phyloP scores from a whole-genome alignment of 2,113 vertebrate genomes.

The Brevimyrus niger region DNA sequence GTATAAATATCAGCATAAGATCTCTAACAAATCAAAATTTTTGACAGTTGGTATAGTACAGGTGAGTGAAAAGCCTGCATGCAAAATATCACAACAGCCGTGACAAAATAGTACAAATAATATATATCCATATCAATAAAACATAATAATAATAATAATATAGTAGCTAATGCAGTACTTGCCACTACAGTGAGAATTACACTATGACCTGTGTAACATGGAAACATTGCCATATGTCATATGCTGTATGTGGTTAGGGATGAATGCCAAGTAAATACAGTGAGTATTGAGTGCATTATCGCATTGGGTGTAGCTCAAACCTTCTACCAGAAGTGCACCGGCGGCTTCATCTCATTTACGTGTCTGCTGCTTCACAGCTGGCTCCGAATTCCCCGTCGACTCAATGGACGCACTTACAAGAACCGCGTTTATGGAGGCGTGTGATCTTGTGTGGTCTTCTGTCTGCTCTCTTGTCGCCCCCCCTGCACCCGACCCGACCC shows the following conservation, averaged over 20 bases:
- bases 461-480: background rate
- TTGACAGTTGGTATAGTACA: background rate
- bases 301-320: background rate
- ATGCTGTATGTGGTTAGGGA: background rate
- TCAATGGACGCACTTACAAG: background rate
- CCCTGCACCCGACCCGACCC: no score
- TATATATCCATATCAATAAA: background rate
- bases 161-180: background rate
- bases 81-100: background rate
- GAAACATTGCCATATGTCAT: background rate
- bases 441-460: background rate
- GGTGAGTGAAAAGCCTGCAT: background rate
- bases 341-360: background rate
- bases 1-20: background rate
- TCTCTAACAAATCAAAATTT: background rate
- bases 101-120: background rate
- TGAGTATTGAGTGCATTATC: background rate
- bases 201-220: background rate
- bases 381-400: background rate
- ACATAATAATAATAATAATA: background rate
- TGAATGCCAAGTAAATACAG: background rate
- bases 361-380: background rate
- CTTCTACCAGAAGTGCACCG: background rate
- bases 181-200: background rate
- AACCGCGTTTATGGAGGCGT: background rate